Base-by-base conservation (phyloP, 2,113 vertebrate species). In the Puma concolor region DNA sequence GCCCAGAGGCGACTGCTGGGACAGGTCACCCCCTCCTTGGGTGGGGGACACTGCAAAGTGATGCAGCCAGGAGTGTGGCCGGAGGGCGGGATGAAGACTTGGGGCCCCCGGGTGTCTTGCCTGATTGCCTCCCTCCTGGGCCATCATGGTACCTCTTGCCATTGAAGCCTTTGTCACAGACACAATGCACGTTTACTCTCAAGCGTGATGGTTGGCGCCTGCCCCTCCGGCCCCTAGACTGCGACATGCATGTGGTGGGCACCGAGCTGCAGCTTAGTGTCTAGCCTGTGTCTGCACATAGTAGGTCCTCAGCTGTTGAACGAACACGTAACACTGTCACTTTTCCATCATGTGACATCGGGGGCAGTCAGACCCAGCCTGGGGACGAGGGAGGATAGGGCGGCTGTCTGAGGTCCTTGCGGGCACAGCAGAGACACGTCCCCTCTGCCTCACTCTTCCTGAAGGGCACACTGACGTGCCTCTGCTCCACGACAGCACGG, bases 401-500 rank as follows among this genome's bases (percentile, higher is more conserved):
- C 36, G 31, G 36, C 50, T 4, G 0, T 4, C 2, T 50, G 80
- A 38, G 4, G 12, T 77, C 92, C 52, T 33, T 33, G 36, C 2
- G 1, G 10, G n/a, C 69, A 25, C 8, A 63, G 76, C 2, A 1
- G 21, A 12, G 41, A 38, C 17, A 4, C 0, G 13, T 15, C 11
- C 33, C 66, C 29, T 38, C 31, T 0, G 2, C 36, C 50, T 29
- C 0, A 0, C 16, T 21, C 27, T 33, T 23, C 23, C 57, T 0
- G 2, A 16, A 66, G 36, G 38, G 21, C 17, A 10, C 10, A 3
- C 12, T 5, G 7, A 50, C 13, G 3, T 8, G 7, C 27, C 50
- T 5, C 8, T 48, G 8, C 27, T 52, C 0, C 0, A 1, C 29
- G 86, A 41, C 7, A 27, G 52, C 5, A 0, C 1, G 0, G 27